Evolutionary conservation across 1,140 invertebrate species (phyloP), one percentile per base, ranked within the genome.

Genomic region (Liolophura sinensis): DNA sequence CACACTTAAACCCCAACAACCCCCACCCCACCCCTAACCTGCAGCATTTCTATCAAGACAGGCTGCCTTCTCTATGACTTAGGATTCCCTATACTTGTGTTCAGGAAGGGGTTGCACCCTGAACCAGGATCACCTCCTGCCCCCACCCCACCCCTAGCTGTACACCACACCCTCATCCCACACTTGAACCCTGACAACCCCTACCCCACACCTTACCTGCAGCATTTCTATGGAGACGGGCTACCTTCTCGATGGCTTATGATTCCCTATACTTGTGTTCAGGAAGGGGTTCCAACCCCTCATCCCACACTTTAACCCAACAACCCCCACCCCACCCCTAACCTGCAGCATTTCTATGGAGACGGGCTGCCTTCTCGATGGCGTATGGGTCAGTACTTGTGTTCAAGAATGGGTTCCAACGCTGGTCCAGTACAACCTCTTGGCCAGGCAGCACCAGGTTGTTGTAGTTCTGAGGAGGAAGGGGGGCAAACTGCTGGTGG

Each of bases 321-420:
- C 31, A 40, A 40, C 31, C 31, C 31, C 31, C 31, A 5, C 31
- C 31, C 12, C 51, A n/a, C 57, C n/a, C 51, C 79, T 77, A 81
- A 90, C 90, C 86, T 73, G 92, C 92, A 66, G 91, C 90, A 81
- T 88, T 91, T 59, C 91, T 87, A 82, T 93, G 90, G 57, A 90
- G 88, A 72, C 88, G 88, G 0, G 92, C 92, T 20, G 90, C 90
- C 65, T 89, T 87, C 77, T 93, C 92, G 49, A 93, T 86, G 57
- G 88, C 88, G 55, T 87, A 85, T 1, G 84, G 78, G 69, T 88
- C 85, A 50, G 78, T 54, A 64, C 78, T 80, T 31, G 78, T 72
- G 72, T 75, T 78, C 56, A 83, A 74, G 52, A 80, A 68, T 12
- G 80, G 75, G 48, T 77, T 78, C 18, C 47, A 40, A 24, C 31